Percentiles rank a stretch among this genome's conserved stretches.
These are phyloP conservation scores for Limnephilus rhombicus DNA, from an alignment of 2,888 invertebrate genomes.

Conservation along the genomic window DNA sequence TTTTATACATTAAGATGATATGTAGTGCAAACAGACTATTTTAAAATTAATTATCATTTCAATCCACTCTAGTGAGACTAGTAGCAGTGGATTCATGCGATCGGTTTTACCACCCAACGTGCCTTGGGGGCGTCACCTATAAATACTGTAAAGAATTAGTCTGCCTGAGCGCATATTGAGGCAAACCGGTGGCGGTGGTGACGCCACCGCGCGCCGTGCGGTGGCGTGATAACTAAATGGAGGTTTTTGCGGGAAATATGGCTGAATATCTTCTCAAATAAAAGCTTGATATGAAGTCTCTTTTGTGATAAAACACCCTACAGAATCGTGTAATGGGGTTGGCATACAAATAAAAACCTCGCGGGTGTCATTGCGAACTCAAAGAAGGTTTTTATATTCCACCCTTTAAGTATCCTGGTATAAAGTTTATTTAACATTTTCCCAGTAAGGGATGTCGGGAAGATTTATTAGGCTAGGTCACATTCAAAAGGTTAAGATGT, in stretches of 20 bases:
- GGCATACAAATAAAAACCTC: neutral
- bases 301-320: constrained; percentile 18
- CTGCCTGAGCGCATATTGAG: constrained; percentile 42
- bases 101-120: constrained; percentile 8
- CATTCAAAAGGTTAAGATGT: neutral
- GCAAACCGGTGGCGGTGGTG: neutral
- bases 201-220: constrained; percentile 4
- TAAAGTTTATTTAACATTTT: neutral
- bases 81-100: neutral
- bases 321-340: neutral
- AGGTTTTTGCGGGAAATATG: constrained; percentile 11
- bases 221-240: constrained; percentile 23
- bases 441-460: neutral
- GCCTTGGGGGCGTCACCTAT: constrained; percentile 14
- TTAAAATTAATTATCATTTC: neutral
- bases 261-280: constrained; percentile 7
- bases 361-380: neutral
- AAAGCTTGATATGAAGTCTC: constrained; percentile 27
- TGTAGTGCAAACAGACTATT: no score
- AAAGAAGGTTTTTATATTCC: neutral
- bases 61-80: neutral
- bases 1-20: no score
- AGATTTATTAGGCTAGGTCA: neutral
- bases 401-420: neutral
- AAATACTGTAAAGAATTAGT: constrained; percentile 45